Percentiles rank a stretch among this genome's conserved stretches.
Evolutionary conservation across 2,113 vertebrate species (phyloP).

Genomic region (human (Homo sapiens)): GRCh38 chr11:70595001-70595500

Average conservation of each 20-base stretch:
- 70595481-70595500: background rate
- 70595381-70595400: slow-evolving; percentile 42
- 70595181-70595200: background rate
- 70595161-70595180: fast-evolving
- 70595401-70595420: background rate
- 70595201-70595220: background rate
- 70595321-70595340: background rate
- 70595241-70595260: background rate
- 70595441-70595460: background rate
- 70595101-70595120: background rate
- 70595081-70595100: background rate
- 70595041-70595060: fast-evolving
- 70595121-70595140: background rate
- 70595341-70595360: slow-evolving; percentile 59
- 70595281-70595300: background rate
- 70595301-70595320: background rate
- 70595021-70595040: fast-evolving
- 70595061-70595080: background rate
- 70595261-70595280: background rate
- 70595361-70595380: slow-evolving; percentile 12
- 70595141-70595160: background rate
- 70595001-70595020: background rate
- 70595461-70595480: background rate
- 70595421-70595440: background rate
- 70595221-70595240: background rate